Base-by-base conservation (phyloP, 2,797 vertebrate species). In the Anomalospiza imberbis region DNA sequence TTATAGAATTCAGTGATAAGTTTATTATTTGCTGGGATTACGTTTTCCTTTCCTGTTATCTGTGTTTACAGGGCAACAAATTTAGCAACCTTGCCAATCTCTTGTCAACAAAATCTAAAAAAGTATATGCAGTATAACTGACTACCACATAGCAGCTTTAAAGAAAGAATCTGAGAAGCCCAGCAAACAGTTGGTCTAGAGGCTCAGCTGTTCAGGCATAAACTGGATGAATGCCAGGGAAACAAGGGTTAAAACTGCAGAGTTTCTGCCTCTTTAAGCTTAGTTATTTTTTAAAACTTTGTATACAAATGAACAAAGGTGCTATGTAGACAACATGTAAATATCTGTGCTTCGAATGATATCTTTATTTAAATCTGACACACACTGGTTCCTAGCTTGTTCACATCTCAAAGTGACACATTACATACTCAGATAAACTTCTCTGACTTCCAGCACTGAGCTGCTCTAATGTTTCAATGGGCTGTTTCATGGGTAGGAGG, bases 201-300 rank as follows among this genome's bases (percentile, higher is more conserved):
- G 60, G 40, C 51, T 96, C 94, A 97, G 95, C 91, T 96, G 94
- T 90, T 89, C 76, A 53, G 71, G 44, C 74, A 79, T 42, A 50
- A 80, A 62, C 40, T 92, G 88, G 66, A 84, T 51, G 44, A 88
- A 75, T 34, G 68, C 80, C 93, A 90, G 71, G 13, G n/a, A 95
- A 90, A 45, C 8, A 88, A 86, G 60, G 18, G 78, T 94, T 95
- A 92, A 93, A 82, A 8, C 17, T 72, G 40, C 11, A 68, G 31
- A 75, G 14, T 29, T 77, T 88, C 44, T 81, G 13, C 45, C 24
- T 88, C 40, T 18, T 44, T 63, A 47, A 47, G 38, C 20, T 89
- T 50, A 45, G 21, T 45, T 71, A 53, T 55, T 88, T 91, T 71
- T 40, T 2, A 17, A 79, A 92, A 47, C 20, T 54, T 71, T 36